phyloP scores from a whole-genome alignment of 2,113 vertebrate genomes.

The Hypomesus transpacificus region DNA sequence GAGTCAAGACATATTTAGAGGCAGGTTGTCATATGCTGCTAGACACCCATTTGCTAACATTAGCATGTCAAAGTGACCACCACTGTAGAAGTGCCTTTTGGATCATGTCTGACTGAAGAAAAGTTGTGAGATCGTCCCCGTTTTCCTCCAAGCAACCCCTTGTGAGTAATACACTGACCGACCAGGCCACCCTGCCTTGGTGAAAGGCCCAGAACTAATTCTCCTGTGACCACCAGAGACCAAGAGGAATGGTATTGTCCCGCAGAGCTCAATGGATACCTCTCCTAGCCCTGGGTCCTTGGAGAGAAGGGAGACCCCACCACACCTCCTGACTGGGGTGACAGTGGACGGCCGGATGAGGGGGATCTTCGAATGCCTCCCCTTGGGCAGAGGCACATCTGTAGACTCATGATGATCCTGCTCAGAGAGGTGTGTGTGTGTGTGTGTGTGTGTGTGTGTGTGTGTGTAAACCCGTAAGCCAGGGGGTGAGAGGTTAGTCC shows the following conservation, averaged over 20 bases:
- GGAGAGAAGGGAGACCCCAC: not conserved
- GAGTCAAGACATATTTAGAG: too few species aligned
- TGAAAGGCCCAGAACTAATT: not conserved
- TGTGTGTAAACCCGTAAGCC: not conserved
- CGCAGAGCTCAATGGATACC: slow-evolving; percentile 7
- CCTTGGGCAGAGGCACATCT: slow-evolving; percentile 9
- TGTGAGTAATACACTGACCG: not conserved
- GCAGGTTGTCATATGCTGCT: too few species aligned
- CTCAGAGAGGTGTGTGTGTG: slow-evolving; percentile 15
- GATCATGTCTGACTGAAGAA: too few species aligned
- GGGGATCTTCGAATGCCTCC: slow-evolving; percentile 38
- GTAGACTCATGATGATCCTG: slow-evolving; percentile 34
- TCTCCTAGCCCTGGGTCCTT: slow-evolving; percentile 4
- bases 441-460: slow-evolving; percentile 1
- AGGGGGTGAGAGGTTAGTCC: not conserved
- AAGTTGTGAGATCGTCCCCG: too few species aligned
- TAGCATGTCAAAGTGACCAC: not conserved
- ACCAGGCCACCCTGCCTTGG: too few species aligned
- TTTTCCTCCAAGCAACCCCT: not conserved
- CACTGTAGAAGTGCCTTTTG: too few species aligned
- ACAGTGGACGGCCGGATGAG: slow-evolving; percentile 17
- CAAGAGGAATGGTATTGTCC: not conserved
- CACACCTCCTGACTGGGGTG: slow-evolving; percentile 21
- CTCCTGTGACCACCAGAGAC: not conserved
- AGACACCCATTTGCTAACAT: not conserved